phyloP scores from a whole-genome alignment of 37 sponge, comb jelly and placozoan species.

The Axinella damicornis region DNA sequence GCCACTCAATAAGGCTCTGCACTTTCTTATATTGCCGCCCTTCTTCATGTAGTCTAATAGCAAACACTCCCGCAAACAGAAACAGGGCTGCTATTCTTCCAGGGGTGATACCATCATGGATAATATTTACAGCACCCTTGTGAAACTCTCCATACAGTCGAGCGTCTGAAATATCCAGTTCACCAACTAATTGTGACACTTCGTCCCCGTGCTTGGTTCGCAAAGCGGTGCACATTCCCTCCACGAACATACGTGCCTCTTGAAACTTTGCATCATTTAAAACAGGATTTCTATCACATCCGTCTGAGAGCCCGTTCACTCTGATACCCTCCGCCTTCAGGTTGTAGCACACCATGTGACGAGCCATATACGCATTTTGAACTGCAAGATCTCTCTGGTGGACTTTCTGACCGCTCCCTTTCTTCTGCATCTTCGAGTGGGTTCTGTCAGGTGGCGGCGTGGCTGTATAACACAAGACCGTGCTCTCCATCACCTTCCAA shows the following conservation, averaged over 20 bases:
- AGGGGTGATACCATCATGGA: slow-evolving; percentile 26
- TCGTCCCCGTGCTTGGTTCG: not conserved
- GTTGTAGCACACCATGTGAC: not conserved
- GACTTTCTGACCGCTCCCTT: too few species aligned
- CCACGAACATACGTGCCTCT: not conserved
- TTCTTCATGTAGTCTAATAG: slow-evolving; percentile 7
- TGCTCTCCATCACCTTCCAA: too few species aligned
- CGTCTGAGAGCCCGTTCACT: slow-evolving; percentile 21
- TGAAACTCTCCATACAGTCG: slow-evolving; percentile 2
- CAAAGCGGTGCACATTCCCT: not conserved
- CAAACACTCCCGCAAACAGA: slow-evolving; percentile 28
- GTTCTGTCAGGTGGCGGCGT: too few species aligned
- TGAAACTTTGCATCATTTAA: not conserved
- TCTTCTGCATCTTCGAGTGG: too few species aligned
- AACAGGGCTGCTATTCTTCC: slow-evolving; percentile 57
- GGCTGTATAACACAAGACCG: too few species aligned
- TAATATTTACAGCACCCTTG: not conserved
- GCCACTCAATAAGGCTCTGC: slow-evolving; percentile 49
- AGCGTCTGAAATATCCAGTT: slow-evolving; percentile 37
- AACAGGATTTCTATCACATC: not conserved
- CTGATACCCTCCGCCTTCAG: slow-evolving; percentile 19
- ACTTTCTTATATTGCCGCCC: not conserved
- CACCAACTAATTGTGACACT: not conserved
- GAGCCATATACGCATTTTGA: not conserved
- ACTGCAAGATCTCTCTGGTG: not conserved